These are phyloP conservation scores for Pyrrhosoma nymphula DNA, from an alignment of 2,888 invertebrate genomes.

Conservation along the genomic window DNA sequence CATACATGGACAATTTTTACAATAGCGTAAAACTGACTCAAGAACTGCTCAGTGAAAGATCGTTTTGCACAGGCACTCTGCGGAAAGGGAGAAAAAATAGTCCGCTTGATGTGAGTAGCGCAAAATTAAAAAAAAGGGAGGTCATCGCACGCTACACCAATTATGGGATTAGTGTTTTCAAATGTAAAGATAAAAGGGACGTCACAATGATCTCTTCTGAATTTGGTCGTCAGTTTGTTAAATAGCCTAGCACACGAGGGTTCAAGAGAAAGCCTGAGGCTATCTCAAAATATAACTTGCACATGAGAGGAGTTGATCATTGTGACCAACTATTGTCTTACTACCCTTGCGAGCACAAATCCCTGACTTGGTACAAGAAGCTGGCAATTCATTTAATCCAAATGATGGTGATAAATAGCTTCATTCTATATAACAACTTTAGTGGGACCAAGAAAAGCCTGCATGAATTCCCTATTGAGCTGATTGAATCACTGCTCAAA, in stretches of 20 bases:
- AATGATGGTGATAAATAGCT: slow-evolving; percentile 69
- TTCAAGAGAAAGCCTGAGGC: not conserved
- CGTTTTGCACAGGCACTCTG: slow-evolving; percentile 72
- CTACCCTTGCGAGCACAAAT: slow-evolving; percentile 68
- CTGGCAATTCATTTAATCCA: slow-evolving; percentile 70
- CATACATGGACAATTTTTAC: slow-evolving; percentile 73
- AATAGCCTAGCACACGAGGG: not conserved
- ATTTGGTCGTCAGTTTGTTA: not conserved
- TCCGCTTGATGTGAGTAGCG: slow-evolving; percentile 69
- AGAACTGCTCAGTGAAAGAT: slow-evolving; percentile 71
- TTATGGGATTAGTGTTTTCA: slow-evolving; percentile 70
- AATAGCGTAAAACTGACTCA: slow-evolving; percentile 71
- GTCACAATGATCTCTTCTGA: not conserved
- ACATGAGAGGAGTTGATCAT: slow-evolving; percentile 68
- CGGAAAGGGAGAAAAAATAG: slow-evolving; percentile 71
- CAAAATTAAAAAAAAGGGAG: slow-evolving; percentile 71
- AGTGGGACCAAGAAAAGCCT: not conserved
- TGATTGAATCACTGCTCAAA: not conserved
- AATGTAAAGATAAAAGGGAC: not conserved
- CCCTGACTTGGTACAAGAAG: slow-evolving; percentile 70
- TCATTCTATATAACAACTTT: not conserved
- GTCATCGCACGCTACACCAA: slow-evolving; percentile 70
- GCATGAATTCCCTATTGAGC: not conserved
- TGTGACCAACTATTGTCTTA: slow-evolving; percentile 70
- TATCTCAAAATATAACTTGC: no score